Conservation (phyloP, 2,797 vertebrate species). For the Enteromius treurensis region DNA sequence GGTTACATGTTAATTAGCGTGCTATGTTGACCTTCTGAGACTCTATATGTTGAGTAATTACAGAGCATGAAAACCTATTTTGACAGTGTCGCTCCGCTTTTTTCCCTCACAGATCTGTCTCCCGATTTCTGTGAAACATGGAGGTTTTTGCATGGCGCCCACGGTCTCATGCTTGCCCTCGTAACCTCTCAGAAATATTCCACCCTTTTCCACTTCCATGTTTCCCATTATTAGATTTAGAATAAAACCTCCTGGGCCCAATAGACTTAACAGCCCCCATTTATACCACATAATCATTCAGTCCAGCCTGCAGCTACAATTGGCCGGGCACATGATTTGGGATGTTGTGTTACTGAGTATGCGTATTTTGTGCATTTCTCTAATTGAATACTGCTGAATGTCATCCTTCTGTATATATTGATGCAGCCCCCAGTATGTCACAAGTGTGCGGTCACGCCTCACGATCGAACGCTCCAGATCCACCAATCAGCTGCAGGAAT, state of each 20-base stretch:
- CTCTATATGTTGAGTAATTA: slow-evolving; percentile 61
- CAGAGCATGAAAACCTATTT: slow-evolving; percentile 46
- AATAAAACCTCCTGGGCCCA: slow-evolving; percentile 74
- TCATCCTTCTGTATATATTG: slow-evolving; percentile 39
- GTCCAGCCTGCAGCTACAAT: slow-evolving; percentile 46
- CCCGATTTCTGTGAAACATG: slow-evolving; percentile 30
- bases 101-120: slow-evolving; percentile 27
- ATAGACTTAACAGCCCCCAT: slow-evolving; percentile 77
- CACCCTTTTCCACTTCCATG: slow-evolving; percentile 31
- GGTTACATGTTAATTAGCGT: slow-evolving; percentile 66
- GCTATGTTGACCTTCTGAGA: slow-evolving; percentile 56
- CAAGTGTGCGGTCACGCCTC: slow-evolving; percentile 38
- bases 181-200: slow-evolving; percentile 41
- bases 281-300: slow-evolving; percentile 72
- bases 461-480: slow-evolving; percentile 10
- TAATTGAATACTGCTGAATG: slow-evolving; percentile 38
- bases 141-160: slow-evolving; percentile 26
- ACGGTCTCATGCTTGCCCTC: slow-evolving; percentile 24
- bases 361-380: slow-evolving; percentile 63
- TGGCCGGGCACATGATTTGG: slow-evolving; percentile 67
- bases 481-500: slow-evolving; percentile 39
- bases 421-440: slow-evolving; percentile 38
- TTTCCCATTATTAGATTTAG: slow-evolving; percentile 78
- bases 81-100: slow-evolving; percentile 38
- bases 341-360: slow-evolving; percentile 65